Conservation (phyloP, 2,888 invertebrate species). For the Hypselothyrea guttata region DNA sequence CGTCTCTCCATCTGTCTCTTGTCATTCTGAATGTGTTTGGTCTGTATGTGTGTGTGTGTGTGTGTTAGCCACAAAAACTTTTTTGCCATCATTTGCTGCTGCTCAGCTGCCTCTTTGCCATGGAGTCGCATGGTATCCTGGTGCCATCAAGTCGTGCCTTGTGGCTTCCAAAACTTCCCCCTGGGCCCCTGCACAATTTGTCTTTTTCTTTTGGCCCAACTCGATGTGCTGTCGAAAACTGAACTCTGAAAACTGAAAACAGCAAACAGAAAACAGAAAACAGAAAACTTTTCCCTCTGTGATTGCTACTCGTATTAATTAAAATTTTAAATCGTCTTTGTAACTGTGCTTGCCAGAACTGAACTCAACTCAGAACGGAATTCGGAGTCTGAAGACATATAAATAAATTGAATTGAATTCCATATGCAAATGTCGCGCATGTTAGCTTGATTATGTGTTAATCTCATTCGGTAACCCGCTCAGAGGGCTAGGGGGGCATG, state of each 20-base stretch:
- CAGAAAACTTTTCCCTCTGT: constrained; percentile 44
- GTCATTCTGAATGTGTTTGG: not conserved
- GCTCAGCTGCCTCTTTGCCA: not conserved
- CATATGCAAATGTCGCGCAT: constrained; percentile 70
- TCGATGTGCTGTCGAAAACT: constrained; percentile 35
- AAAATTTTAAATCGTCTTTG: constrained; percentile 53
- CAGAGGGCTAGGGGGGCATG: not conserved
- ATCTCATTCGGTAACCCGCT: constrained; percentile 45
- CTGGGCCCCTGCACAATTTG: constrained; percentile 29
- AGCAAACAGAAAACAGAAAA: constrained; percentile 1
- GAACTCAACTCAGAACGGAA: not conserved
- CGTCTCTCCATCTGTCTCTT: too few relatives aligned
- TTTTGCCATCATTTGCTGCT: constrained; percentile 46
- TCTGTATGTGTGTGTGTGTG: too few relatives aligned
- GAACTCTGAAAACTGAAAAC: constrained; percentile 9
- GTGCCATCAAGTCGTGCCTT: constrained; percentile 39
- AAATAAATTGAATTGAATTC: constrained; percentile 70
- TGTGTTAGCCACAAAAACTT: constrained; percentile 37
- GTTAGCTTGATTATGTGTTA: constrained; percentile 79
- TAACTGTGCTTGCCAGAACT: constrained; percentile 49
- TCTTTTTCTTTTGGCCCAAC: constrained; percentile 25
- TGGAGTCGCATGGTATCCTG: constrained; percentile 13
- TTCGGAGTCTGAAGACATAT: not conserved
- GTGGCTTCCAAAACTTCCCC: constrained; percentile 67
- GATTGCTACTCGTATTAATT: constrained; percentile 59